These are phyloP conservation scores for Crenuchus spilurus DNA, from an alignment of 2,797 vertebrate genomes.

Conservation along the genomic window DNA sequence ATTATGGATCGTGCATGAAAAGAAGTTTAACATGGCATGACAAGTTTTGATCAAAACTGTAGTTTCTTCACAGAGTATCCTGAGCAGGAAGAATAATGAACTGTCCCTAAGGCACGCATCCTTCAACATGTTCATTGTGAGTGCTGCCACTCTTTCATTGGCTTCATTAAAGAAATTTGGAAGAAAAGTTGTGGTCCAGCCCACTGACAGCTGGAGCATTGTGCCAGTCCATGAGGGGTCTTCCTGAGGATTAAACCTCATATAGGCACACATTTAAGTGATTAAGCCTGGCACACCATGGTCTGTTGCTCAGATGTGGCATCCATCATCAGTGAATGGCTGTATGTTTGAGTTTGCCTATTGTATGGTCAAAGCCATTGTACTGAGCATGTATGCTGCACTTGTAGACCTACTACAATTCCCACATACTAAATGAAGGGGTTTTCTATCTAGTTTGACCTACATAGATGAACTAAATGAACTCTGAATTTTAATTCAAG, in stretches of 20 bases:
- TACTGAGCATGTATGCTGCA: background rate
- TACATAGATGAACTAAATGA: background rate
- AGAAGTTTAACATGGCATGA: slow-evolving; percentile 38
- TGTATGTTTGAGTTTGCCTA: slow-evolving; percentile 30
- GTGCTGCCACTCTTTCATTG: slow-evolving; percentile 44
- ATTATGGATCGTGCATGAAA: slow-evolving; percentile 32
- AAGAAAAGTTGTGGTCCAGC: slow-evolving; percentile 47
- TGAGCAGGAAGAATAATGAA: slow-evolving; percentile 29
- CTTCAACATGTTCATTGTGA: slow-evolving; percentile 55
- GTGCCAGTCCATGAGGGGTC: slow-evolving; percentile 55
- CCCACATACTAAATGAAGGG: background rate
- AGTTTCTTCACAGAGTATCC: slow-evolving; percentile 33
- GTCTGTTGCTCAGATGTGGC: slow-evolving; percentile 29
- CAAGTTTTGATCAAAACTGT: slow-evolving; percentile 39
- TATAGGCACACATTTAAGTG: slow-evolving; percentile 35
- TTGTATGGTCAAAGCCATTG: slow-evolving; percentile 25
- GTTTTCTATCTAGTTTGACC: background rate
- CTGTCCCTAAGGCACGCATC: slow-evolving; percentile 40
- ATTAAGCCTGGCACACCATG: slow-evolving; percentile 43
- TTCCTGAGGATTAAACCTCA: slow-evolving; percentile 53
- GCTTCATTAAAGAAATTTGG: slow-evolving; percentile 50
- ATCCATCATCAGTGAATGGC: slow-evolving; percentile 43
- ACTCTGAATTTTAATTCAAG: background rate
- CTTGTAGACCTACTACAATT: background rate
- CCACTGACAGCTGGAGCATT: slow-evolving; percentile 56